Percentiles rank a stretch among this genome's conserved stretches.
Conservation (phyloP, 64 coral and sea anemone species). For the Montipora capricornis region DNA sequence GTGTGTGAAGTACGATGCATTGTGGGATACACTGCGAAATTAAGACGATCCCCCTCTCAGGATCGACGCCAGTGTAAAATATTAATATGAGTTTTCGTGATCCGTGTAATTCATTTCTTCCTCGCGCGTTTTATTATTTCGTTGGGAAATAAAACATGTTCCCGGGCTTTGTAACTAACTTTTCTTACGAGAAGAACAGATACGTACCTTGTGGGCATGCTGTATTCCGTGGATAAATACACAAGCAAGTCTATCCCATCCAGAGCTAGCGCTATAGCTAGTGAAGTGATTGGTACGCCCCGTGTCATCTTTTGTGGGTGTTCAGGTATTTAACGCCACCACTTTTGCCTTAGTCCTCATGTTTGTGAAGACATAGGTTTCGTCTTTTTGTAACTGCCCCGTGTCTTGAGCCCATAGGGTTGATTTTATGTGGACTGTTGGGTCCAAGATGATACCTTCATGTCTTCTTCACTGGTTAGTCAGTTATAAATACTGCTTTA, state of each 20-base stretch:
- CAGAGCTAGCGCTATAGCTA: slow-evolving; percentile 6
- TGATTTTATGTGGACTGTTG: slow-evolving; percentile 25
- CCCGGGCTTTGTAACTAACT: neutral
- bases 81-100: too few relatives aligned
- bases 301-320: slow-evolving; percentile 12
- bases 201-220: slow-evolving; percentile 14
- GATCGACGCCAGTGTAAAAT: too few relatives aligned
- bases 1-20: too few relatives aligned
- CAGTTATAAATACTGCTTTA: too few relatives aligned
- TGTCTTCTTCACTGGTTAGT: too few relatives aligned
- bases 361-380: slow-evolving; percentile 48
- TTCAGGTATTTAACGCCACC: slow-evolving; percentile 50
- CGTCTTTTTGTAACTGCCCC: slow-evolving; percentile 5
- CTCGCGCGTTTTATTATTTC: too few relatives aligned
- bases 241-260: slow-evolving; percentile 36
- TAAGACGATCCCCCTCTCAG: too few relatives aligned
- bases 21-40: too few relatives aligned
- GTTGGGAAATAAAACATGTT: too few relatives aligned
- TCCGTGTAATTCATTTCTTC: too few relatives aligned
- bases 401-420: slow-evolving; percentile 44
- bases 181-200: slow-evolving; percentile 13
- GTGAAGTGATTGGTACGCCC: slow-evolving; percentile 31
- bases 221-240: slow-evolving; percentile 41
- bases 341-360: slow-evolving; percentile 59
- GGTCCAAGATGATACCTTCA: neutral